Percentiles rank a stretch among this genome's conserved stretches.
phyloP scores from a whole-genome alignment of 1,140 invertebrate genomes.

The Caligus rogercresseyi region DNA sequence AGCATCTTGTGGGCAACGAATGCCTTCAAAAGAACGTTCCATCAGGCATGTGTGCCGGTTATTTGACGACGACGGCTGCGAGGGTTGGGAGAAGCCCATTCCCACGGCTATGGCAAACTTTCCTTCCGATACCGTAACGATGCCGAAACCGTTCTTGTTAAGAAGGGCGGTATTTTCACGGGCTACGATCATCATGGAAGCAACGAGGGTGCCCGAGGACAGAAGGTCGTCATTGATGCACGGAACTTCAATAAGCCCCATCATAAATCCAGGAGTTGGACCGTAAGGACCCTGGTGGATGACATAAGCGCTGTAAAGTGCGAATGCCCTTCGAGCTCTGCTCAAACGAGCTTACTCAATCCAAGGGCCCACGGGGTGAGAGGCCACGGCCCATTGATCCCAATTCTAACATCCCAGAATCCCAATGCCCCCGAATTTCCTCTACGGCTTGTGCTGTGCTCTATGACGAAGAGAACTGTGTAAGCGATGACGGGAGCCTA shows the following conservation, averaged over 20 bases:
- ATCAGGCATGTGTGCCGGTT: neutral
- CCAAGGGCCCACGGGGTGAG: neutral
- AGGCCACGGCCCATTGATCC: neutral
- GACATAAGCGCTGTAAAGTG: neutral
- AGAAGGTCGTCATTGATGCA: conserved; percentile 2
- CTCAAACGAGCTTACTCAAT: too few species aligned
- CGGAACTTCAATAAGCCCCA: neutral
- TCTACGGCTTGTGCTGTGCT: neutral
- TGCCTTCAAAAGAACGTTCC: neutral
- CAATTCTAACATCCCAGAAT: neutral
- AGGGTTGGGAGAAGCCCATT: neutral
- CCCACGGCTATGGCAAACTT: neutral
- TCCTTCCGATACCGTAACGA: conserved; percentile 1
- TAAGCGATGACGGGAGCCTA: neutral
- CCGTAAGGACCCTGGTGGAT: neutral
- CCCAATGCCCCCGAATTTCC: neutral
- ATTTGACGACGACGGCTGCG: neutral
- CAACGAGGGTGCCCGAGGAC: neutral
- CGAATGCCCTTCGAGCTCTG: neutral
- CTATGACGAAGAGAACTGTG: neutral
- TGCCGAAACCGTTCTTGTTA: conserved; percentile 3
- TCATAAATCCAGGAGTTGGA: neutral
- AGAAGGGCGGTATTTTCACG: neutral
- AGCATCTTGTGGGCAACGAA: neutral
- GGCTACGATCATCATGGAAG: conserved; percentile 9